Conservation (phyloP, 1,140 invertebrate genomes). For the honey bee (Apis mellifera) region DNA sequence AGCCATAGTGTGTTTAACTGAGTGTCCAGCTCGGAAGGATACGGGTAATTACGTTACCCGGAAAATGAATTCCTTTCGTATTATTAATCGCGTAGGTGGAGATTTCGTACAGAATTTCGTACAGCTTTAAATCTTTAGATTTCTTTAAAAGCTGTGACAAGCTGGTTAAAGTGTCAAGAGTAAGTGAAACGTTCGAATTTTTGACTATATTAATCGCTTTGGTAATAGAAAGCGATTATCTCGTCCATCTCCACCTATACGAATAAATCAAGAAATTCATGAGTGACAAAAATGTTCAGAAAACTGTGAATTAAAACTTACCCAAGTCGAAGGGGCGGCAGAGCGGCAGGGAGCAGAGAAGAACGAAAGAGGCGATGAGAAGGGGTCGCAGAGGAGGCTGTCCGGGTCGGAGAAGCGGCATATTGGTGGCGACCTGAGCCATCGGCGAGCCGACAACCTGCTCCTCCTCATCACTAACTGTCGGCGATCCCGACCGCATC, state of each 20-base stretch:
- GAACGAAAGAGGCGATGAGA: slow-evolving; percentile 65
- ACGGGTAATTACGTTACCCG: neutral
- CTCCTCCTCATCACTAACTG: slow-evolving; percentile 71
- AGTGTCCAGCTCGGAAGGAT: slow-evolving; percentile 11
- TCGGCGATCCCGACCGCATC: slow-evolving; percentile 60
- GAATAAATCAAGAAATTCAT: too few species aligned
- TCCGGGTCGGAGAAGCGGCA: slow-evolving; percentile 71
- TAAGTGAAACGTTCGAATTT: too few species aligned
- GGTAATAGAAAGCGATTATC: too few species aligned
- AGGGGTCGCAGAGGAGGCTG: slow-evolving; percentile 66
- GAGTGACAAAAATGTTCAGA: too few species aligned
- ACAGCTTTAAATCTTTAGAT: too few species aligned
- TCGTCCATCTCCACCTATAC: too few species aligned
- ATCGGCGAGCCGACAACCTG: slow-evolving; percentile 69
- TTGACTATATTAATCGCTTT: too few species aligned
- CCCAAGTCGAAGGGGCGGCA: slow-evolving; percentile 70
- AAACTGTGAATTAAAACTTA: slow-evolving; percentile 51
- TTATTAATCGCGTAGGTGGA: too few species aligned
- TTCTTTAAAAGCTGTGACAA: too few species aligned
- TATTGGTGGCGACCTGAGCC: slow-evolving; percentile 72
- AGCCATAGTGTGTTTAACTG: neutral
- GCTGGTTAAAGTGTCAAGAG: too few species aligned
- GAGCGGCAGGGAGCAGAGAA: slow-evolving; percentile 66
- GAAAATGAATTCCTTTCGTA: neutral
- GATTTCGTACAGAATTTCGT: too few species aligned